A percentile compares a stretch with the other conserved stretches of the same genome.
Evolutionary conservation across 1,140 invertebrate species (phyloP).

Genomic region (Zaprionus taronus): DNA sequence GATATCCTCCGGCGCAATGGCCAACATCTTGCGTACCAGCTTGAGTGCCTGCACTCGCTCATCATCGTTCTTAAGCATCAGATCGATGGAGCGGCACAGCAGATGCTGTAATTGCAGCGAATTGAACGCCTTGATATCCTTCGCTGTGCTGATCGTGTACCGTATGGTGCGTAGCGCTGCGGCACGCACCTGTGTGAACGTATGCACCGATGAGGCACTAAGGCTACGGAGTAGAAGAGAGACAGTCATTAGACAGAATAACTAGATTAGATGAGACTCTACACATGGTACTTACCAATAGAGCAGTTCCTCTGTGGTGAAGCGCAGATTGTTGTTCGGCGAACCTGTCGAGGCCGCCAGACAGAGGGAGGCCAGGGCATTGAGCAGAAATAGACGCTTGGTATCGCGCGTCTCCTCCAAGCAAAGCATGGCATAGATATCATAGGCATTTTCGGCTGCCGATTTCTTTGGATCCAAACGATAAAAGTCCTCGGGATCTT

Average conservation of each 20-base stretch:
- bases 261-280: neutral
- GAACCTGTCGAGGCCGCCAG: conserved; percentile 79
- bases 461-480: conserved; percentile 76
- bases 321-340: conserved; percentile 86
- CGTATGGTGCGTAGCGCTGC: conserved; percentile 93
- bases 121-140: conserved; percentile 91
- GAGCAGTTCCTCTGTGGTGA: conserved; percentile 91
- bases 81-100: conserved; percentile 91
- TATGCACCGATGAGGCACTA: conserved; percentile 92
- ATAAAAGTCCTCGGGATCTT: conserved; percentile 80
- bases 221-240: conserved; percentile 86
- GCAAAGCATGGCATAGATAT: conserved; percentile 76
- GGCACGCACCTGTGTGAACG: conserved; percentile 94
- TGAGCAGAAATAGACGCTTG: conserved; percentile 79
- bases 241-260: neutral
- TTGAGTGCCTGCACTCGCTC: conserved; percentile 95
- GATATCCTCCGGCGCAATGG: conserved; percentile 77
- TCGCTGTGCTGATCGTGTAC: conserved; percentile 91
- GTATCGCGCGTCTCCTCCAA: conserved; percentile 74
- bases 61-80: conserved; percentile 93
- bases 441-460: conserved; percentile 77
- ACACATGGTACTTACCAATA: conserved; percentile 89
- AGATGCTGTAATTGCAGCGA: conserved; percentile 92
- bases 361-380: conserved; percentile 77
- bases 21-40: conserved; percentile 85